Evolutionary conservation across 2,113 vertebrate species (phyloP).

Genomic region (Oreochromis spilurus): DNA sequence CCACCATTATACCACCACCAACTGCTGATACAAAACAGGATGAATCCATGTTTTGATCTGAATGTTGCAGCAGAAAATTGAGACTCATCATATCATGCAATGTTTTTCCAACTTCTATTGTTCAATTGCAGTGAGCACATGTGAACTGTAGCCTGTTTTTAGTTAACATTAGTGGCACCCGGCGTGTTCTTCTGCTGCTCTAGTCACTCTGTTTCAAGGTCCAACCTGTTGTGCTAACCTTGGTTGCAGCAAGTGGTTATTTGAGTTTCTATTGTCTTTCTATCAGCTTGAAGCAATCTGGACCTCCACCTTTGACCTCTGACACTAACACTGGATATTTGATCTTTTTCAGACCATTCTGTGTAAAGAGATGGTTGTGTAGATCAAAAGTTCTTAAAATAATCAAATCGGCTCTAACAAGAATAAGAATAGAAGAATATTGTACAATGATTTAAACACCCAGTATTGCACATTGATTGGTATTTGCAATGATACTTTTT

Average conservation of each 20-base stretch:
- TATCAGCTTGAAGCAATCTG: background rate
- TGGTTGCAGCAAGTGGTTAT: background rate
- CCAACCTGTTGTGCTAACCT: background rate
- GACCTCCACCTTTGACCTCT: background rate
- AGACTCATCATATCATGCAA: background rate
- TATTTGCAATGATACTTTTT: background rate
- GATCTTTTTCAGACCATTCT: background rate
- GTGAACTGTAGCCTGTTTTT: background rate
- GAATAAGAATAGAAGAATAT: background rate
- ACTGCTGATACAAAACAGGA: accelerated
- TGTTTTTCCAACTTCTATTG: background rate
- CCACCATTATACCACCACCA: background rate
- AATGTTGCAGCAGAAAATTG: accelerated
- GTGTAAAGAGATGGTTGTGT: accelerated
- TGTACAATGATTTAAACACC: too few relatives aligned
- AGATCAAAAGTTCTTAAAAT: background rate
- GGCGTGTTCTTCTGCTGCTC: background rate
- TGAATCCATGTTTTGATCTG: background rate
- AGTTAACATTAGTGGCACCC: background rate
- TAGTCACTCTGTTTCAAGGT: background rate
- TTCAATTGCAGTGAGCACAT: background rate
- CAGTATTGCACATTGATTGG: background rate
- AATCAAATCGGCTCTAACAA: background rate
- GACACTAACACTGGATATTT: background rate
- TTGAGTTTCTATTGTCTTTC: background rate